phyloP scores from a whole-genome alignment of 2,113 vertebrate species.

The Piaya cayana region DNA sequence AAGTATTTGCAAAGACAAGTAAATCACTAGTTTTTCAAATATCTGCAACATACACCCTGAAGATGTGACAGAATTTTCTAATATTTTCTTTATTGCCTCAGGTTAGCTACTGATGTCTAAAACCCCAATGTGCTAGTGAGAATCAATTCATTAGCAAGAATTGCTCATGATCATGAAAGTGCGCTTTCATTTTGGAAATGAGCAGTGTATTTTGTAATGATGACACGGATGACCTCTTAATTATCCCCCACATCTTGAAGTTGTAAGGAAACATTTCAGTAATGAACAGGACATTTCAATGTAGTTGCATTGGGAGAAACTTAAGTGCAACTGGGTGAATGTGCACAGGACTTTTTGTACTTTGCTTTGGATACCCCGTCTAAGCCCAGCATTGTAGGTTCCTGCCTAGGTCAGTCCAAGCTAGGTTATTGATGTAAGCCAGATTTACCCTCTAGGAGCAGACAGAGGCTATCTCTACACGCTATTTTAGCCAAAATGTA shows the following conservation, averaged over 20 bases:
- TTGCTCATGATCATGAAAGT: not conserved
- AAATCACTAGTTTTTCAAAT: not conserved
- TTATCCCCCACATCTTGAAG: not conserved
- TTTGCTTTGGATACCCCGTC: not conserved
- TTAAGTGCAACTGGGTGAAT: not conserved
- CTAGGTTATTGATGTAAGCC: not conserved
- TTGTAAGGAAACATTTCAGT: not conserved
- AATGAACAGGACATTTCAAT: not conserved
- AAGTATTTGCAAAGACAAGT: not conserved
- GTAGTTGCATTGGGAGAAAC: not conserved
- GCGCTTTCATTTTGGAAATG: not conserved
- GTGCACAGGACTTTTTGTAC: not conserved
- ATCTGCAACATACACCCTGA: not conserved
- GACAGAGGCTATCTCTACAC: not conserved
- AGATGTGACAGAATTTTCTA: constrained; percentile 1
- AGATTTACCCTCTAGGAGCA: not conserved
- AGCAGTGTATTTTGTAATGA: not conserved
- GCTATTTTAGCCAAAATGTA: not conserved
- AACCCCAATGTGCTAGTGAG: not conserved
- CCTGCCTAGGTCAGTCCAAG: not conserved
- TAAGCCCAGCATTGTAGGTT: not conserved
- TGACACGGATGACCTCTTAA: not conserved
- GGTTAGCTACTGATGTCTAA: not conserved
- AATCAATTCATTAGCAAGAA: not conserved
- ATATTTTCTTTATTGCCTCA: not conserved